A percentile compares a stretch with the other conserved stretches of the same genome.
phyloP scores from a whole-genome alignment of 2,797 vertebrate genomes.

The Eurystomus glaucurus region DNA sequence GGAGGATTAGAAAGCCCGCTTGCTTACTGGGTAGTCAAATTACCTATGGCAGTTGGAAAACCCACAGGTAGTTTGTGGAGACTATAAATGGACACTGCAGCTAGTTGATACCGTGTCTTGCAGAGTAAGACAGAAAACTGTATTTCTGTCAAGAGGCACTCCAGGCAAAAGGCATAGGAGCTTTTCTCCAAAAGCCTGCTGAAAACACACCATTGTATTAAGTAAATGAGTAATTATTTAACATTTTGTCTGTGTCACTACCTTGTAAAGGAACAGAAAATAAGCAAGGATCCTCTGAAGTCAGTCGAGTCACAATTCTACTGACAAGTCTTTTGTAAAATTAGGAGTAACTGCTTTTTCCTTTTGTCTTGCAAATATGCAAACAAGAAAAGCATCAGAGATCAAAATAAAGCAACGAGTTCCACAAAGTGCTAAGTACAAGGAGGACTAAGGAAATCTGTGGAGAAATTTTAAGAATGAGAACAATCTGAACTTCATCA shows the following conservation, averaged over 20 bases:
- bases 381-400: neutral
- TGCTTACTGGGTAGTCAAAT: conserved; percentile 43
- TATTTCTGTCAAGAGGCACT: neutral
- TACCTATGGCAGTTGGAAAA: conserved; percentile 11
- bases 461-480: neutral
- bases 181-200: neutral
- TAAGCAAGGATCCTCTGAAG: neutral
- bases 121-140: neutral
- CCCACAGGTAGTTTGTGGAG: conserved; percentile 29
- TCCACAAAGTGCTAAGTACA: neutral
- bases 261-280: neutral
- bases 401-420: conserved; percentile 44
- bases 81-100: conserved; percentile 18
- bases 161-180: neutral
- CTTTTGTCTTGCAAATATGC: neutral
- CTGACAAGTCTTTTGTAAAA: neutral
- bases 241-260: neutral
- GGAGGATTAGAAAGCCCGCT: conserved; percentile 38
- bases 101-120: neutral
- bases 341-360: neutral
- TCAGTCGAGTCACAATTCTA: neutral
- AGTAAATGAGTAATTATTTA: neutral
- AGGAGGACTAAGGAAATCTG: neutral
- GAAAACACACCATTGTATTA: neutral
- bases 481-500: neutral